phyloP scores from a whole-genome alignment of 2,797 vertebrate genomes.

The Pyrrhura leucotis region DNA sequence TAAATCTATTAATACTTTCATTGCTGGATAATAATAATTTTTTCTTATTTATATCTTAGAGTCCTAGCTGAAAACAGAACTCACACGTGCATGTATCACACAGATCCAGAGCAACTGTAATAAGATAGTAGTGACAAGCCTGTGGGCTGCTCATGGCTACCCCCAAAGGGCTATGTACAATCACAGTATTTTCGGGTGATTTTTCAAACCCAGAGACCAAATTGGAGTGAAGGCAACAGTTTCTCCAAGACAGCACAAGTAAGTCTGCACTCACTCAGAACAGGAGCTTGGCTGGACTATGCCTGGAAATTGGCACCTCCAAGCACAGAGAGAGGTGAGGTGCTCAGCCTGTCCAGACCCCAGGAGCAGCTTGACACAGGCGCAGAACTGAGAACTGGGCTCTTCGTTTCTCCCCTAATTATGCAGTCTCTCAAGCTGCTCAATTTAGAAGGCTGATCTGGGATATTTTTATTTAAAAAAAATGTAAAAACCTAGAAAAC shows the following conservation, averaged over 20 bases:
- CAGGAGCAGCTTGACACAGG: accelerated
- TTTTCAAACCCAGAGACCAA: not conserved
- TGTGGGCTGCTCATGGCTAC: not conserved
- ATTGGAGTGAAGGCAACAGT: not conserved
- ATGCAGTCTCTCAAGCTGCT: not conserved
- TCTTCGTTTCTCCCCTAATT: not conserved
- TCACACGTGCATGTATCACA: not conserved
- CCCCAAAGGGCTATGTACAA: not conserved
- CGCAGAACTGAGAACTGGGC: not conserved
- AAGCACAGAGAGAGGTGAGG: not conserved
- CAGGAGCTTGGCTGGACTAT: not conserved
- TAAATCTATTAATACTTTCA: not conserved
- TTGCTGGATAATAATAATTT: not conserved
- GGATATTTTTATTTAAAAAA: not conserved
- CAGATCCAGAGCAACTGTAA: not conserved
- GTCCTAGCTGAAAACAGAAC: not conserved
- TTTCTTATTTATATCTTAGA: not conserved
- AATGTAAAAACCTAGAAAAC: not conserved
- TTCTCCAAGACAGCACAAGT: not conserved
- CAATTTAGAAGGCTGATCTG: not conserved
- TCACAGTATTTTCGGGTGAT: not conserved
- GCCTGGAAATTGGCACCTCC: not conserved
- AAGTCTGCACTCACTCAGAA: not conserved
- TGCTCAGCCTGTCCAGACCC: not conserved
- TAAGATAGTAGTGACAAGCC: not conserved